Conservation (phyloP, 2,113 vertebrate genomes). For the Pica pica region DNA sequence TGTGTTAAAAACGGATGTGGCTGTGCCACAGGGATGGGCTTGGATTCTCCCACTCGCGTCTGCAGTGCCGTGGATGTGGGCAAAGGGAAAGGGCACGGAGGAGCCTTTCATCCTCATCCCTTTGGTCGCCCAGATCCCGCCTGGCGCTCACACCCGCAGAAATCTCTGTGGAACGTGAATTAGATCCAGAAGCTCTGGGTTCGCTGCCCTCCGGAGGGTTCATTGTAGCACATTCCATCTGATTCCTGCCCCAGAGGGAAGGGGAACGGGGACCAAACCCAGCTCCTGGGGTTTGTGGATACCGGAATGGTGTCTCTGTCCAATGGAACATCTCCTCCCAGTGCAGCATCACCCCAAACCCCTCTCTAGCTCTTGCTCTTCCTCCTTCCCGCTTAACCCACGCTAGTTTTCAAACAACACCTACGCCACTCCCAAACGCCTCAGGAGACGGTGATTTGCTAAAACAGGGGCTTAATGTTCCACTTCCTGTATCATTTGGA, state of each 20-base stretch:
- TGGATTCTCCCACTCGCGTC: neutral
- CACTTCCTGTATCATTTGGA: neutral
- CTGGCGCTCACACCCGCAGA: neutral
- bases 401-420: neutral
- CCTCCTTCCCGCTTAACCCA: no score
- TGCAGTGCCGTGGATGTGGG: fast-evolving
- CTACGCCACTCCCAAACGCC: neutral
- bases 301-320: neutral
- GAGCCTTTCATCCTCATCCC: neutral
- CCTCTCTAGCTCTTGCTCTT: neutral
- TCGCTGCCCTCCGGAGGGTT: fast-evolving
- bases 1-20: neutral
- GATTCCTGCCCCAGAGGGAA: neutral
- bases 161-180: neutral
- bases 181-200: neutral
- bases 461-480: neutral
- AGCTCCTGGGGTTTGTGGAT: fast-evolving
- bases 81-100: neutral
- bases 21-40: neutral
- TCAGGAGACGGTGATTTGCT: neutral
- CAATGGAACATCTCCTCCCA: neutral
- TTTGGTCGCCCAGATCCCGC: neutral
- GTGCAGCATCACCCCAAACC: neutral
- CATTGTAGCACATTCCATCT: fast-evolving
- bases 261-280: neutral